phyloP scores from a whole-genome alignment of 2,797 vertebrate genomes.

The Schizopygopsis pylzovi region DNA sequence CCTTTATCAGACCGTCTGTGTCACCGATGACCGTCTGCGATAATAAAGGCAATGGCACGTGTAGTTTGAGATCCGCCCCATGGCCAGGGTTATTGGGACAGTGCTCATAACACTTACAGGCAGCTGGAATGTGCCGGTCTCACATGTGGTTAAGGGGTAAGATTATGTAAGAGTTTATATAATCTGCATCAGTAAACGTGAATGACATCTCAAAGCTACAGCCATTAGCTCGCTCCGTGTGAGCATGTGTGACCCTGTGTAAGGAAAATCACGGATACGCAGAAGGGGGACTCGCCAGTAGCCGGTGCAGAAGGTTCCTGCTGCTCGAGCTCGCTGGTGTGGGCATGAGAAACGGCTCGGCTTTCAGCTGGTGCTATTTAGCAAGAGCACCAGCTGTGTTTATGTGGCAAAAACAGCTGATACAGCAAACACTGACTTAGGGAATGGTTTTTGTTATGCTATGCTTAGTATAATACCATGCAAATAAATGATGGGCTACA shows the following conservation, averaged over 20 bases:
- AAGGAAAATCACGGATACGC: background rate
- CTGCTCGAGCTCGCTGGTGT: conserved; percentile 13
- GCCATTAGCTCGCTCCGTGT: conserved; percentile 61
- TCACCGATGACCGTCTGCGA: conserved; percentile 42
- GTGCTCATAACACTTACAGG: conserved; percentile 64
- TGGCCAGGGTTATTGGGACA: conserved; percentile 74
- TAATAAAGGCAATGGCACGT: conserved; percentile 64
- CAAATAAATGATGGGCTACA: conserved; percentile 11
- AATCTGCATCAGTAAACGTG: conserved; percentile 77
- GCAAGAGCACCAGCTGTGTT: conserved; percentile 39
- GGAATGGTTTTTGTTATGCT: conserved; percentile 23
- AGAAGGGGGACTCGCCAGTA: conserved; percentile 17
- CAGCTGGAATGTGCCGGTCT: conserved; percentile 72
- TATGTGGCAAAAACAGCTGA: conserved; percentile 37
- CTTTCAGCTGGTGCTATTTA: conserved; percentile 26
- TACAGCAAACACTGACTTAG: conserved; percentile 25
- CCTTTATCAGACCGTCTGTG: conserved; percentile 54
- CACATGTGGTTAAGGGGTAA: conserved; percentile 78
- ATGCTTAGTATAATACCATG: conserved; percentile 26
- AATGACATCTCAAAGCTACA: conserved; percentile 70
- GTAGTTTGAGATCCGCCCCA: conserved; percentile 58
- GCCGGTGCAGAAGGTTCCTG: background rate
- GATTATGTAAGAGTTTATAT: conserved; percentile 85
- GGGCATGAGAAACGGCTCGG: conserved; percentile 6
- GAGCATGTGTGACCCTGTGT: conserved; percentile 44